A percentile compares a stretch with the other conserved stretches of the same genome.
These are phyloP conservation scores for Bujurquina vittata DNA, from an alignment of 2,113 vertebrate genomes.

Conservation along the genomic window DNA sequence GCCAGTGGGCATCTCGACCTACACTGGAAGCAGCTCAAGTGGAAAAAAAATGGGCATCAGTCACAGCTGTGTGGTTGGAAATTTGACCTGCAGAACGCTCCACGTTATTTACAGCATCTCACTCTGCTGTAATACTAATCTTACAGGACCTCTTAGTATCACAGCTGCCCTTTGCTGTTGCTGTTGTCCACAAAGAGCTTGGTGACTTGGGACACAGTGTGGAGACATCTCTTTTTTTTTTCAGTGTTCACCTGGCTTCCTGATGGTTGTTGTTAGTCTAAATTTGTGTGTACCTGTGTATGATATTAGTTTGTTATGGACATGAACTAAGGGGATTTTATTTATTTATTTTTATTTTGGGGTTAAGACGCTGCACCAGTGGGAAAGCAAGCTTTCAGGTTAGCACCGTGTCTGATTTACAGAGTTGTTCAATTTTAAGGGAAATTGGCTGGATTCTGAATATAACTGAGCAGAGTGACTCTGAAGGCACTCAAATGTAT, in stretches of 20 bases:
- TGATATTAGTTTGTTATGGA: constrained; percentile 20
- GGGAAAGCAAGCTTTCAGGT: constrained; percentile 22
- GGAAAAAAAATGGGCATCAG: constrained; percentile 57
- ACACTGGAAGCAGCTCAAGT: constrained; percentile 37
- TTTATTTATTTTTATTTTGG: background rate
- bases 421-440: constrained; percentile 23
- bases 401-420: constrained; percentile 31
- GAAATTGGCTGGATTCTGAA: constrained; percentile 20
- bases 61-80: constrained; percentile 56
- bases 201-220: background rate
- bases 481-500: background rate
- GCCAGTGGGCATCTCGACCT: constrained; percentile 29
- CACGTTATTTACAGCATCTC: background rate
- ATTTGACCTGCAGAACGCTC: constrained; percentile 44
- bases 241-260: constrained; percentile 11
- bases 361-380: background rate
- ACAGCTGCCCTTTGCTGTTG: background rate
- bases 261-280: background rate
- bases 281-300: constrained; percentile 12
- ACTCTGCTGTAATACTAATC: constrained; percentile 30
- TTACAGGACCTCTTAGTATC: background rate
- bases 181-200: background rate
- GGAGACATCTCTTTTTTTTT: constrained; percentile 3
- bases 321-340: constrained; percentile 9
- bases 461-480: background rate